These are phyloP conservation scores for Pygmarrhopalites habei DNA, from an alignment of 1,140 invertebrate genomes.

Conservation along the genomic window DNA sequence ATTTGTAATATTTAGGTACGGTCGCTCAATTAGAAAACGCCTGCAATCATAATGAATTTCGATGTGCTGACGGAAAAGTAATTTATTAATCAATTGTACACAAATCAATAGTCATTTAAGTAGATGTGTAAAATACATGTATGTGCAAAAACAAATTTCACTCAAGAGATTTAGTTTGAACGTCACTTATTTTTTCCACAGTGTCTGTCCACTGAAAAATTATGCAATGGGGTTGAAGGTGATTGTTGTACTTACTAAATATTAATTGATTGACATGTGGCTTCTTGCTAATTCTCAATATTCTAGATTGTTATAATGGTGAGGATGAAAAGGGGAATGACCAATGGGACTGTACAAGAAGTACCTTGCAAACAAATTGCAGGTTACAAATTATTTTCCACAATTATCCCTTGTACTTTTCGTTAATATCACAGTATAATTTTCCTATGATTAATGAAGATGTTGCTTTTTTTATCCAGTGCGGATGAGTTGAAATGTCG, in stretches of 20 bases:
- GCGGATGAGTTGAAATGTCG: slow-evolving; percentile 20
- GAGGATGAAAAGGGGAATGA: slow-evolving; percentile 24
- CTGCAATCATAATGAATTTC: slow-evolving; percentile 23
- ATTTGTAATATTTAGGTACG: slow-evolving; percentile 5
- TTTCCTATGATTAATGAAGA: neutral
- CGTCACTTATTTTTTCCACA: no score
- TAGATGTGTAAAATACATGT: no score
- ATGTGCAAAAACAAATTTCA: no score
- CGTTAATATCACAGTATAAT: neutral
- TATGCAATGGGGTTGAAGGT: slow-evolving; percentile 22
- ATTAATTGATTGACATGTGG: no score
- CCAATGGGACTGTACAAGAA: slow-evolving; percentile 9
- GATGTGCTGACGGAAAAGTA: slow-evolving; percentile 20
- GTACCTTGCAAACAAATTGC: slow-evolving; percentile 9
- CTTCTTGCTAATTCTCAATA: no score
- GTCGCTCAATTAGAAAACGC: neutral
- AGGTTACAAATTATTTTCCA: slow-evolving; percentile 3
- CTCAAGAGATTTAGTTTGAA: no score
- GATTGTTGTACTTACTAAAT: no score
- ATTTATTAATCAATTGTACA: no score
- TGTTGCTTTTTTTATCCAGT: slow-evolving; percentile 4
- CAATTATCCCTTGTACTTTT: no score
- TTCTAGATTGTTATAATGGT: slow-evolving; percentile 25
- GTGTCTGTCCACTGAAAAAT: slow-evolving; percentile 29
- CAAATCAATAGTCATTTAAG: no score